Evolutionary conservation across 37 sponge, comb jelly and placozoan species (phyloP), one percentile per base, ranked within the genome.

Genomic region (Halichondria panicea): DNA sequence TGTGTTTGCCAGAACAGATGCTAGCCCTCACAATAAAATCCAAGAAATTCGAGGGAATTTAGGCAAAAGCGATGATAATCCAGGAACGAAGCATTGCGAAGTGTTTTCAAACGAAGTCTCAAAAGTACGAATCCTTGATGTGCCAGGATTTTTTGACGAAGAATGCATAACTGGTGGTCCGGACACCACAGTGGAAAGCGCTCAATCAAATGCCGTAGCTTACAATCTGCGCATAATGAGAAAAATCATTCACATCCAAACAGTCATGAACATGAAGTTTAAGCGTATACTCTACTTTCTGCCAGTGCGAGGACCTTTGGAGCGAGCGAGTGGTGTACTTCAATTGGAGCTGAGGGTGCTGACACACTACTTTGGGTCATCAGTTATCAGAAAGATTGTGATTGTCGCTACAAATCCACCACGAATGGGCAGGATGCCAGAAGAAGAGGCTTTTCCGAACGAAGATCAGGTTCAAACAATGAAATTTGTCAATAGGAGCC

Each of bases 281-380:
- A 28, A 43, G 27, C 60, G 60, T n/a, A 41, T 69, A 42, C 40
- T 79, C 66, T 79, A 63, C 48, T 79, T 79, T 27, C 80, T 79
- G 12, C 80, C 70, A 2, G 33, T 19, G 0, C 19, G 76, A 21
- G 76, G 76, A 3, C 53, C 60, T 1, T 21, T 56, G 34, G 70
- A 63, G 34, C 27, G 62, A 59, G 70, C 50, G 1, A 56, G 69
- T 35, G 45, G 28, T 12, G 21, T 36, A 1, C 33, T 68, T 24
- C 60, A 39, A n/a, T 37, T 44, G 19, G 66, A 79, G 53, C 36
- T 79, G 32, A 34, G 59, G 33, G 38, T 46, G 36, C 42, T 79
- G 70, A 4, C 55, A 0, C 9, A 52, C 60, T 59, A 38, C 33
- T 79, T 79, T 54, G 80, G 80, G 3, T 15, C 7, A 1, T 7